Base-by-base conservation (phyloP, 2,113 vertebrate species). In the Syrmaticus mikado region DNA sequence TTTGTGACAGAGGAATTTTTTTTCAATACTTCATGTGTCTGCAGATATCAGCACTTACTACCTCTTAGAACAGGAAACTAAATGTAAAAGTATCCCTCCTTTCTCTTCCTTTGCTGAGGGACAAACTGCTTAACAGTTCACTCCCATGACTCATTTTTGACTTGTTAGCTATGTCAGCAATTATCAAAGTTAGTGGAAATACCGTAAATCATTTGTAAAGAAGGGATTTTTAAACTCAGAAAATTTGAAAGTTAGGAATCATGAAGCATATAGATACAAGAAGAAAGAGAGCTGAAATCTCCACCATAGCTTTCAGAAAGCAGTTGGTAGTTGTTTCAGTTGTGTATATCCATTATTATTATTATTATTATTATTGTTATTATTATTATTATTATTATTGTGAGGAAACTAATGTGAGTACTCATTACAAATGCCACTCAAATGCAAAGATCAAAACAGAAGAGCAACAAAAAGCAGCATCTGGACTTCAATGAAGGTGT, bases 401-500 rank as follows among this genome's bases (percentile, higher is more conserved):
- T 71, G 38, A 85, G 40, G 18, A 61, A 71, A 60, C 53, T 92
- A 93, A 72, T 53, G 8, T 41, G 66, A 91, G 85, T 8, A 5
- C 34, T 86, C 28, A 46, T 30, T 85, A 50, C 25, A 82, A 55
- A 89, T 43, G 62, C 10, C 83, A 90, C 72, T 65, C 38, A 83
- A 79, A 87, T 87, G 32, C 7, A 68, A 80, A 52, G 41, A 82
- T 91, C 58, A 89, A 92, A 92, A 80, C 89, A 83, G 52, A 53
- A 53, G n/a, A 82, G 45, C 24, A 89, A 64, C 87, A 82, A 64
- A 82, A 85, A 75, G 50, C 43, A 92, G 93, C 83, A 89, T 83
- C 14, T 95, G 76, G 77, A 80, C 62, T 82, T 92, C 52, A 60
- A 10, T 75, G 70, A 84, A 94, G 71, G 67, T 97, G 93, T 95